Evolutionary conservation across 92 coral and sea anemone genomes (phyloP).

Genomic region (Paramuricea clavata): DNA sequence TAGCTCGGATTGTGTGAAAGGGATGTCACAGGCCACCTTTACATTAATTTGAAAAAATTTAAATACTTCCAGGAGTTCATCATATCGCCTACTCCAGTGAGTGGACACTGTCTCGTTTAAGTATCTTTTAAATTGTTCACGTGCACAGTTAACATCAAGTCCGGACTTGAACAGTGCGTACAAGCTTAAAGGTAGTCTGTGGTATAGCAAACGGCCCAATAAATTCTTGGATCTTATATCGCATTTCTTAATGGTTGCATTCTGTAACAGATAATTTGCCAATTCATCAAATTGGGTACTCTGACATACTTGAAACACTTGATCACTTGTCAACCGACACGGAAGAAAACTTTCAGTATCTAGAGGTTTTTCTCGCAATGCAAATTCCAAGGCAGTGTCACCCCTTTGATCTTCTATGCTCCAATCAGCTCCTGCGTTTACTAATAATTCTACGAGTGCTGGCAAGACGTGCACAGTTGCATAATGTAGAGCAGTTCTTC

Average conservation of each 20-base stretch:
- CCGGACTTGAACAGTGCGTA: not conserved
- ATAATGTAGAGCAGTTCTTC: slow-evolving; percentile 70
- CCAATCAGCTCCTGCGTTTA: slow-evolving; percentile 34
- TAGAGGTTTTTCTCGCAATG: slow-evolving; percentile 31
- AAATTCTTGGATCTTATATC: not conserved
- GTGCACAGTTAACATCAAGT: not conserved
- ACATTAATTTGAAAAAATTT: not conserved
- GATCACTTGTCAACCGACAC: not conserved
- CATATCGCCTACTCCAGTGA: not conserved
- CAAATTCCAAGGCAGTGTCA: slow-evolving; percentile 49
- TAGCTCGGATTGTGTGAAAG: not conserved
- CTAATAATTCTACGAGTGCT: slow-evolving; percentile 50
- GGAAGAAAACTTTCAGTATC: not conserved
- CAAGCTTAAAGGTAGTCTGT: not conserved
- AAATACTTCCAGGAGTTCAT: not conserved
- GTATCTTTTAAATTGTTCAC: not conserved
- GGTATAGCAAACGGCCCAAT: not conserved
- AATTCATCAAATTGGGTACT: not conserved
- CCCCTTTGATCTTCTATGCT: slow-evolving; percentile 45
- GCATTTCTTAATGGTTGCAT: not conserved
- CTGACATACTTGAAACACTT: too few species aligned
- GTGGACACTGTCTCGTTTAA: not conserved
- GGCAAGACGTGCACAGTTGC: slow-evolving; percentile 71
- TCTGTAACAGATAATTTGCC: not conserved
- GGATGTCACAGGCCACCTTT: not conserved